phyloP scores from a whole-genome alignment of 2,888 invertebrate species.

The Sinelater perroti region DNA sequence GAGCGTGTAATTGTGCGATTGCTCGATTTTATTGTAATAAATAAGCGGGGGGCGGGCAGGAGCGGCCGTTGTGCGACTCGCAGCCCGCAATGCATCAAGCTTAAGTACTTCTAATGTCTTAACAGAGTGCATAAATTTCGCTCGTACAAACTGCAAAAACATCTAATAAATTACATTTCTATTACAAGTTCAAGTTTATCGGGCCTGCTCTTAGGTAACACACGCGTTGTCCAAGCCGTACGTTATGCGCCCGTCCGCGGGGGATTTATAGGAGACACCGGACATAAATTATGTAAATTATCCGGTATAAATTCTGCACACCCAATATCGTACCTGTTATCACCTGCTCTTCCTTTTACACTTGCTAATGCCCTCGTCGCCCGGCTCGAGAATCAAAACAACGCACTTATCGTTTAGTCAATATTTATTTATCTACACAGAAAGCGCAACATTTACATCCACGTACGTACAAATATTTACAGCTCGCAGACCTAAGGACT shows the following conservation, averaged over 20 bases:
- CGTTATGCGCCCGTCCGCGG: slow-evolving; percentile 36
- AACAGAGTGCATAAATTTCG: slow-evolving; percentile 25
- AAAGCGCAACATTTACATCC: slow-evolving; percentile 6
- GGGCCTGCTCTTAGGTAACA: slow-evolving; percentile 33
- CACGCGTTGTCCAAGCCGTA: slow-evolving; percentile 34
- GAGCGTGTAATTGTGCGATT: slow-evolving; percentile 21
- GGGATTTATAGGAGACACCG: slow-evolving; percentile 38
- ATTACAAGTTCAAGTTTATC: slow-evolving; percentile 40
- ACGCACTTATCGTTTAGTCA: not conserved
- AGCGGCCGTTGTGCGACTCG: slow-evolving; percentile 18
- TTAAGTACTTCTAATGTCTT: slow-evolving; percentile 30
- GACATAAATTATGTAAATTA: slow-evolving; percentile 43
- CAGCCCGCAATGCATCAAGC: slow-evolving; percentile 8
- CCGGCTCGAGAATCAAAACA: not conserved
- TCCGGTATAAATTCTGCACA: slow-evolving; percentile 39
- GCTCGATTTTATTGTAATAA: not conserved
- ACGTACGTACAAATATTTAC: slow-evolving; percentile 7
- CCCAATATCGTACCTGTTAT: slow-evolving; percentile 32
- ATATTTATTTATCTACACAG: slow-evolving; percentile 14
- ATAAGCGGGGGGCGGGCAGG: not conserved
- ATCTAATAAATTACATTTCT: slow-evolving; percentile 36
- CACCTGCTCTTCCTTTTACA: slow-evolving; percentile 26
- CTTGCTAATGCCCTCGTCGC: not conserved
- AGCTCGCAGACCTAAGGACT: slow-evolving; percentile 2
- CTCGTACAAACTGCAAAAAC: slow-evolving; percentile 33